Evolutionary conservation across 2,113 vertebrate genomes (phyloP), one percentile per base, ranked within the genome.

Genomic region (Apaloderma vittatum): DNA sequence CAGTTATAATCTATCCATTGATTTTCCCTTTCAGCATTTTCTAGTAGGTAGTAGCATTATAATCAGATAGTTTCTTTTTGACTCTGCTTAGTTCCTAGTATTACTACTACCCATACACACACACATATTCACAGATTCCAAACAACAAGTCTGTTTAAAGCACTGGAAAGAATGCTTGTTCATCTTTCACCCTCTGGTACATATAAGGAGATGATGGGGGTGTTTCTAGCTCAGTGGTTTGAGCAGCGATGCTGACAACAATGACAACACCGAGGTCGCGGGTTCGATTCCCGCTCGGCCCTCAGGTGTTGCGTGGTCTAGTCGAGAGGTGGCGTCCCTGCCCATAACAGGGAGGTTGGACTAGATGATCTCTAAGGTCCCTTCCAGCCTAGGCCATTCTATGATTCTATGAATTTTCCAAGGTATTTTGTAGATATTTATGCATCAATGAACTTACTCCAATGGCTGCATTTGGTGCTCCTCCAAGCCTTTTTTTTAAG

Each of bases 401-500:
- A n/a, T n/a, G n/a, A n/a, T n/a, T n/a, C n/a, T n/a, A n/a, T n/a
- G 4, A 78, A 65, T 78, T 93, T 84, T 67, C 45, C n/a, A 72
- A 48, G 14, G 13, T 71, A 26, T 58, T 73, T 70, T 34, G 8
- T n/a, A 73, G 3, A 4, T 72, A 78, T 67, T 71, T 91, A 27
- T 85, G 27, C 7, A 54, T 30, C 45, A 36, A 45, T 22, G 9
- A 84, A 46, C 9, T 84, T 71, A 27, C 12, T 40, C 20, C 46
- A 71, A 14, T 3, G 3, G 15, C 13, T 51, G 21, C 9, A 32
- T 80, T 90, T 70, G 55, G 34, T 78, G 30, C 26, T 57, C 15
- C 40, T 76, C 46, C 0, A 0, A 68, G 43, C 14, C 27, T 70
- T 66, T 54, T 40, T 70, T 37, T 1, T 1, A 63, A 62, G 12